Conservation (phyloP, 2,888 invertebrate species). For the Dinocampus coccinellae region DNA sequence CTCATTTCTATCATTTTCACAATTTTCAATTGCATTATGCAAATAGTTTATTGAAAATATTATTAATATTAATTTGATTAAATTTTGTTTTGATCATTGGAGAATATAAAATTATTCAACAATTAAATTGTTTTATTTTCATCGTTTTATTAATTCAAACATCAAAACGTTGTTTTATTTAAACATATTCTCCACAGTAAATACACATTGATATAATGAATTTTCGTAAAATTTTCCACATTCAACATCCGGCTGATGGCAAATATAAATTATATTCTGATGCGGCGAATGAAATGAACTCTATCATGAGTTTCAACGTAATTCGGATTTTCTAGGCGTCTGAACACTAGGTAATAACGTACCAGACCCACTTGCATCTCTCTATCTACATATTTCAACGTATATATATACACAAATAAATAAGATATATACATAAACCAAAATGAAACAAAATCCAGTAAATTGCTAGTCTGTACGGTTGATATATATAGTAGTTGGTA, state of each 20-base stretch:
- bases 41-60: too few relatives aligned
- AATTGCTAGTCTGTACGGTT: conserved; percentile 5
- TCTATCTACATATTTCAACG: neutral
- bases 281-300: conserved; percentile 11
- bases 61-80: too few relatives aligned
- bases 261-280: neutral
- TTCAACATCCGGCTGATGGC: too few relatives aligned
- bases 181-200: too few relatives aligned
- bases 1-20: neutral
- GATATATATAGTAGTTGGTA: neutral
- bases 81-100: too few relatives aligned
- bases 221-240: too few relatives aligned
- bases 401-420: neutral
- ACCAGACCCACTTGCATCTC: neutral
- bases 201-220: too few relatives aligned
- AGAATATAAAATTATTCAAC: too few relatives aligned
- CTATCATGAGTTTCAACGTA: conserved; percentile 34
- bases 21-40: too few relatives aligned
- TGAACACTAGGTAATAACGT: conserved; percentile 36
- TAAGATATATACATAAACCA: neutral
- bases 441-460: conserved; percentile 4
- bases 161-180: too few relatives aligned
- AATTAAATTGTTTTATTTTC: too few relatives aligned
- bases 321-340: conserved; percentile 47
- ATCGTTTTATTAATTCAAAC: too few relatives aligned